Evolutionary conservation across 2,888 invertebrate species (phyloP).

Genomic region (Ormyrus labotus): DNA sequence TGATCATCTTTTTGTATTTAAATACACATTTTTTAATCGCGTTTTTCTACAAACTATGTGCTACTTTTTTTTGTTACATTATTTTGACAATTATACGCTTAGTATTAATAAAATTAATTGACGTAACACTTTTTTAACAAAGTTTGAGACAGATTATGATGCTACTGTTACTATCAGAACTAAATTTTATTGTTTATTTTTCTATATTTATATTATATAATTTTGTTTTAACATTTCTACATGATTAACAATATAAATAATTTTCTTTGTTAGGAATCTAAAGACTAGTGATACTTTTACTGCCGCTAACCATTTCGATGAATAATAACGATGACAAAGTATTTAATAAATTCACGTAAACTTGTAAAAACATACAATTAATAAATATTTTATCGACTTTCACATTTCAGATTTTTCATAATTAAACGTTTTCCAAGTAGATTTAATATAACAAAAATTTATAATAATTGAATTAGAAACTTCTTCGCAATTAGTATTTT

Average conservation of each 20-base stretch:
- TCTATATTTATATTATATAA: constrained; percentile 23
- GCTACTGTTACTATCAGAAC: background rate
- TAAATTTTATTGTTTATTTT: constrained; percentile 8
- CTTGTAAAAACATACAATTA: too few relatives aligned
- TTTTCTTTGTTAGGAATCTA: constrained; percentile 44
- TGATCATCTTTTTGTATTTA: constrained; percentile 10
- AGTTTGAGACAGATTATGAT: background rate
- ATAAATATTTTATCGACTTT: too few relatives aligned
- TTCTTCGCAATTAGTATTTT: too few relatives aligned
- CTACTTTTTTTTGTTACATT: background rate
- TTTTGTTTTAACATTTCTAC: constrained; percentile 46
- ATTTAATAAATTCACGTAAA: too few relatives aligned
- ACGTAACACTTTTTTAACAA: background rate
- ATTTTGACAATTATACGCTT: background rate
- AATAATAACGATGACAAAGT: constrained; percentile 7
- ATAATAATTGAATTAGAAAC: too few relatives aligned
- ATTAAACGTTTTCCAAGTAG: background rate
- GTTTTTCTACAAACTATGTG: background rate
- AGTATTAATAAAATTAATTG: too few relatives aligned
- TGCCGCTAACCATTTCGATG: constrained; percentile 10
- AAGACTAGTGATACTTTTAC: constrained; percentile 44
- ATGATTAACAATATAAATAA: constrained; percentile 42
- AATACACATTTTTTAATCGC: constrained; percentile 19
- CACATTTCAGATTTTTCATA: too few relatives aligned
- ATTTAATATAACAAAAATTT: too few relatives aligned